phyloP scores from a whole-genome alignment of 2,113 vertebrate genomes.

The Psilopsiagon aymara region DNA sequence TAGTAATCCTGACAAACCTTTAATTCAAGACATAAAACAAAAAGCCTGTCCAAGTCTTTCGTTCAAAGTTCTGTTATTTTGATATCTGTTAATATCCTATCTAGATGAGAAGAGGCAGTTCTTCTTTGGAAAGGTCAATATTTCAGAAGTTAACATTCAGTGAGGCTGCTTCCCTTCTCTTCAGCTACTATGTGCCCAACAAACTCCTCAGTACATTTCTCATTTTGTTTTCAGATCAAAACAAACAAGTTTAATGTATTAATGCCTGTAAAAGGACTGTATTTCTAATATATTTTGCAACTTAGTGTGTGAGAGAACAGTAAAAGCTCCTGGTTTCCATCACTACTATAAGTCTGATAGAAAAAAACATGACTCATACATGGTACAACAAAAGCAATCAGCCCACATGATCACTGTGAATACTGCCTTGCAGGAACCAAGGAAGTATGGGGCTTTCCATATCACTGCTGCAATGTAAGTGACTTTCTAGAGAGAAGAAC shows the following conservation, averaged over 20 bases:
- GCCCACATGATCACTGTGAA: background rate
- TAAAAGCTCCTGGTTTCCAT: background rate
- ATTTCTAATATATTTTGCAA: background rate
- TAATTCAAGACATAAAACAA: background rate
- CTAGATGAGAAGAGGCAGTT: background rate
- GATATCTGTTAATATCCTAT: background rate
- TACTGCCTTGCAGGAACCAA: background rate
- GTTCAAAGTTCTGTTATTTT: background rate
- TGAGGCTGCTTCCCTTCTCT: background rate
- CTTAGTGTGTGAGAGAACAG: background rate
- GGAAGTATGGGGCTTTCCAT: constrained; percentile 39
- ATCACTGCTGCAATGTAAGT: background rate
- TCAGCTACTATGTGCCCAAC: background rate
- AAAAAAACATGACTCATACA: constrained; percentile 21
- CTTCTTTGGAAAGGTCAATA: background rate
- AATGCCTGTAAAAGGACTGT: background rate
- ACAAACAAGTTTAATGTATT: background rate
- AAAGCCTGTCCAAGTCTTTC: background rate
- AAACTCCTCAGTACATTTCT: background rate
- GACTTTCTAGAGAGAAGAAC: background rate
- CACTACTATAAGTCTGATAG: background rate
- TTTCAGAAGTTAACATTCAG: background rate
- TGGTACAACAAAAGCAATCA: background rate
- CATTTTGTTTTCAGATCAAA: background rate
- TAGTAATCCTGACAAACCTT: background rate